Conservation (phyloP, 2,797 vertebrate species). For the Brotula barbata region DNA sequence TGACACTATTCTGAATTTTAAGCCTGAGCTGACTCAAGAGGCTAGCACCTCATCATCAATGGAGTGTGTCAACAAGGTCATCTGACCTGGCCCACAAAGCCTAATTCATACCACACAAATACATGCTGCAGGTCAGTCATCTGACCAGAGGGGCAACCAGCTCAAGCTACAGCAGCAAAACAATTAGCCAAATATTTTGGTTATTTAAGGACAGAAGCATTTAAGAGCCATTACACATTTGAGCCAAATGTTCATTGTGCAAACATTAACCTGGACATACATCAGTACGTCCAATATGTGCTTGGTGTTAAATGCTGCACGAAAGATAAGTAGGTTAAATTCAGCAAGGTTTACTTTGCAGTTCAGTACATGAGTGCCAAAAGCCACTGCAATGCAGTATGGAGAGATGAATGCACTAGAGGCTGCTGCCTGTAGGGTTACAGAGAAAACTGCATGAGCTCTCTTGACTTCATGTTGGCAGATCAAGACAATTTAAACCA, state of each 20-base stretch:
- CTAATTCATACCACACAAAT: constrained; percentile 63
- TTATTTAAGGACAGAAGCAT: background rate
- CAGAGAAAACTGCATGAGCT: background rate
- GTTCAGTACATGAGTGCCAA: constrained; percentile 12
- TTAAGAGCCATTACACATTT: background rate
- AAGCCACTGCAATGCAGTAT: constrained; percentile 13
- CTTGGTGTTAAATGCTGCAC: constrained; percentile 8
- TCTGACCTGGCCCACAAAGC: constrained; percentile 68
- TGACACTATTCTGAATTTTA: constrained; percentile 27
- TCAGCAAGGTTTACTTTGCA: constrained; percentile 24
- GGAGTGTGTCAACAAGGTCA: constrained; percentile 69
- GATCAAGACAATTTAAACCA: background rate
- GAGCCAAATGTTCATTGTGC: background rate
- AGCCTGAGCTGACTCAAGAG: constrained; percentile 33
- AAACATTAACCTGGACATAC: background rate
- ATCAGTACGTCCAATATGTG: background rate
- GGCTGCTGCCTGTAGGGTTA: background rate
- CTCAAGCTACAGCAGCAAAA: constrained; percentile 27
- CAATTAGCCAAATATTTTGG: background rate
- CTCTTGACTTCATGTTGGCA: constrained; percentile 1
- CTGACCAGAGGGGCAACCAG: constrained; percentile 44
- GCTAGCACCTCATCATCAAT: constrained; percentile 47
- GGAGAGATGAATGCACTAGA: constrained; percentile 4
- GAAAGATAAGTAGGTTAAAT: constrained; percentile 8
- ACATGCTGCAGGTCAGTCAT: constrained; percentile 65